These are phyloP conservation scores for Malacoraja senta DNA, from an alignment of 2,797 vertebrate species.

Conservation along the genomic window DNA sequence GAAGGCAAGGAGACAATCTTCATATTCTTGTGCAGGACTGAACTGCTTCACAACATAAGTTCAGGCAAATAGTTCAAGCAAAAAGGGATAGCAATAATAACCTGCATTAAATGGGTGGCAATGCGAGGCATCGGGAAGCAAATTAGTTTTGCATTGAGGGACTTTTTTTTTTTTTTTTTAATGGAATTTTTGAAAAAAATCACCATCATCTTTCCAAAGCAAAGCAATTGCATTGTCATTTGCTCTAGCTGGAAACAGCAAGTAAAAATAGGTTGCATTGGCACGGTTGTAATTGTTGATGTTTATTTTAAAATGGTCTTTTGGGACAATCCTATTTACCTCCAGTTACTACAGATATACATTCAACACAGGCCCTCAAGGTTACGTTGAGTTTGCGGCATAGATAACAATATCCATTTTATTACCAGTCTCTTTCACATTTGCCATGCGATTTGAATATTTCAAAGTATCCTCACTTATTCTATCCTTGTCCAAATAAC, in stretches of 20 bases:
- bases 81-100: neutral
- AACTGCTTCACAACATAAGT: neutral
- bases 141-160: neutral
- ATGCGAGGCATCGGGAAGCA: neutral
- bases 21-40: neutral
- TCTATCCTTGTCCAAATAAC: neutral
- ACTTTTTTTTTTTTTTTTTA: neutral
- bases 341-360: neutral
- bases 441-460: no score
- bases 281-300: neutral
- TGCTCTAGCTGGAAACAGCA: neutral
- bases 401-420: neutral
- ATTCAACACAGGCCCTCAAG: neutral
- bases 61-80: neutral
- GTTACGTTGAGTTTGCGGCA: neutral
- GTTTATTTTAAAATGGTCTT: constrained; percentile 7
- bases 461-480: no score
- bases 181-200: neutral
- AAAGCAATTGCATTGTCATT: neutral
- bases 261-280: neutral
- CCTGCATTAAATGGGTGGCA: neutral
- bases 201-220: neutral
- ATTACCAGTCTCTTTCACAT: neutral
- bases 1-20: neutral
- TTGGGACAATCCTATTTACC: constrained; percentile 4